A percentile compares a stretch with the other conserved stretches of the same genome.
These are phyloP conservation scores for Tachyglossus aculeatus DNA, from an alignment of 2,797 vertebrate genomes.

Conservation along the genomic window DNA sequence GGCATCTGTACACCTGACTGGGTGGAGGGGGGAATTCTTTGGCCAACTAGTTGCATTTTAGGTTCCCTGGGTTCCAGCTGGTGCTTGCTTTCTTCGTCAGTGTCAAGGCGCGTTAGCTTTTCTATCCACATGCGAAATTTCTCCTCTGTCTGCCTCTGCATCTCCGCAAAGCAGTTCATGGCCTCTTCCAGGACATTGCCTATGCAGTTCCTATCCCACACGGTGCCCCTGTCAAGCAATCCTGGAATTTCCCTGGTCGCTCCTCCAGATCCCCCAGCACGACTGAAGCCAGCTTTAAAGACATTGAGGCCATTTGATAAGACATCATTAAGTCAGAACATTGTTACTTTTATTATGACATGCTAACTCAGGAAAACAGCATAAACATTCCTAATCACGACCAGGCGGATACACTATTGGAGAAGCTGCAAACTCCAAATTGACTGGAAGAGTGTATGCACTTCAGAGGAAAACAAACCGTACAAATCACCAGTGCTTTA, in stretches of 20 bases:
- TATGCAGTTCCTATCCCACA: slow-evolving; percentile 91
- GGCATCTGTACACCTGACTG: slow-evolving; percentile 81
- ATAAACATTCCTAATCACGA: slow-evolving; percentile 44
- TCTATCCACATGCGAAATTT: slow-evolving; percentile 93
- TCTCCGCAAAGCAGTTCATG: slow-evolving; percentile 91
- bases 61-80: slow-evolving; percentile 81
- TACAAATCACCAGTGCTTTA: slow-evolving; percentile 5
- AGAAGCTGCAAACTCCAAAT: slow-evolving; percentile 33
- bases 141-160: slow-evolving; percentile 95
- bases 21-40: slow-evolving; percentile 73
- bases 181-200: slow-evolving; percentile 93
- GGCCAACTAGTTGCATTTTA: slow-evolving; percentile 75
- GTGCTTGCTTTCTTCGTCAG: slow-evolving; percentile 80
- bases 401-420: background rate
- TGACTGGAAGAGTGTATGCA: slow-evolving; percentile 36
- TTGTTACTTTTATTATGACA: slow-evolving; percentile 66
- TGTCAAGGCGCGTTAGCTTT: slow-evolving; percentile 88
- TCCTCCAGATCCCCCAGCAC: slow-evolving; percentile 87
- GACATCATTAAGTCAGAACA: slow-evolving; percentile 68
- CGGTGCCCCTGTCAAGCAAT: slow-evolving; percentile 87
- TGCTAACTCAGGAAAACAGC: slow-evolving; percentile 59
- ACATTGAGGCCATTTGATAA: slow-evolving; percentile 86
- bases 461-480: slow-evolving; percentile 11
- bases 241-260: slow-evolving; percentile 86
- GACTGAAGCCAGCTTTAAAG: slow-evolving; percentile 95